Evolutionary conservation across 2,888 invertebrate genomes (phyloP).

Genomic region (Calephelis perditalis): DNA sequence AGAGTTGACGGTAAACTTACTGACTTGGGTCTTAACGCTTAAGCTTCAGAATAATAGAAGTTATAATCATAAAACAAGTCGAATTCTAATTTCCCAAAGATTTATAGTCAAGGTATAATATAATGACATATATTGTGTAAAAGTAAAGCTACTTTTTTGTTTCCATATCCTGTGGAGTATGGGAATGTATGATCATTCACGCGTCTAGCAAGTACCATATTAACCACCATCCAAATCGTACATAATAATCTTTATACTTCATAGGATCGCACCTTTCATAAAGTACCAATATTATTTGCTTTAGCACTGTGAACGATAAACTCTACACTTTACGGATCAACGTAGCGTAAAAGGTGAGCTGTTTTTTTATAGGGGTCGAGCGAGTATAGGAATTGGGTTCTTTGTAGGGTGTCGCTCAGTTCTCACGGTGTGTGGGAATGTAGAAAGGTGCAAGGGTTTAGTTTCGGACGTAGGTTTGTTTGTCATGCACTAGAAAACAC

Average conservation of each 20-base stretch:
- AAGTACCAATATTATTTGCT: slow-evolving; percentile 42
- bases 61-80: too few species aligned
- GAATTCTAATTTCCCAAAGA: too few species aligned
- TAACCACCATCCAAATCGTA: slow-evolving; percentile 27
- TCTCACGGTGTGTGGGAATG: slow-evolving; percentile 76
- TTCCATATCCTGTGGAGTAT: slow-evolving; percentile 62
- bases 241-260: slow-evolving; percentile 43
- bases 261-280: slow-evolving; percentile 45
- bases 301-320: slow-evolving; percentile 33
- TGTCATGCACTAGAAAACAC: slow-evolving; percentile 32
- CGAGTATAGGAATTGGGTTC: slow-evolving; percentile 45
- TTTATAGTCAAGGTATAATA: too few species aligned
- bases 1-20: too few species aligned
- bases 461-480: slow-evolving; percentile 36
- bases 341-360: slow-evolving; percentile 47
- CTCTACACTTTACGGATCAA: slow-evolving; percentile 43
- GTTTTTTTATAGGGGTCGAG: slow-evolving; percentile 40
- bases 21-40: too few species aligned
- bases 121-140: too few species aligned
- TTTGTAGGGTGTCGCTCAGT: slow-evolving; percentile 56
- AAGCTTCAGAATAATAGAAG: too few species aligned
- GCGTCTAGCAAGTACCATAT: slow-evolving; percentile 47
- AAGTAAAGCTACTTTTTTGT: slow-evolving; percentile 59
- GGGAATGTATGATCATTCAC: slow-evolving; percentile 59
- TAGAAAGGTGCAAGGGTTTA: slow-evolving; percentile 65